These are phyloP conservation scores for Enteromius thamalakanensis DNA, from an alignment of 2,797 vertebrate species.

Conservation along the genomic window DNA sequence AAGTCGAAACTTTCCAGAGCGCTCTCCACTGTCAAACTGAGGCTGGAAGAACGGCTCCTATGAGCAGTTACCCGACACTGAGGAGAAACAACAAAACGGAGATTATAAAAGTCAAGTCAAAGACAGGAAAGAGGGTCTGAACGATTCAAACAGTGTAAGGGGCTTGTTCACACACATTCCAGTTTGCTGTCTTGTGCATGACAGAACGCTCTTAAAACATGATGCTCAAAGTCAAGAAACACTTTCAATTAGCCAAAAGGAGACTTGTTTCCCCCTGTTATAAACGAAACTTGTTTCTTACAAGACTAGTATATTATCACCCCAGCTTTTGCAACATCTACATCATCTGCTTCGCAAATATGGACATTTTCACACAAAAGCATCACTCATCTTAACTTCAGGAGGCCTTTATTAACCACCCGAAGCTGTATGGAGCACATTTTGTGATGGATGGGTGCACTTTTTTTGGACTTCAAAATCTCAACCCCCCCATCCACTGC, in stretches of 20 bases:
- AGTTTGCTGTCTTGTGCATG: background rate
- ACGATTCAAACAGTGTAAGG: background rate
- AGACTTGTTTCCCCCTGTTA: background rate
- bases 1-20: conserved; percentile 99
- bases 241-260: background rate
- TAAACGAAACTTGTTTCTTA: background rate
- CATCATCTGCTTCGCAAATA: background rate
- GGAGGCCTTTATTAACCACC: background rate
- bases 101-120: background rate
- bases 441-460: too few species aligned
- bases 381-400: background rate
- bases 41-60: conserved; percentile 93
- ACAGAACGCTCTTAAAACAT: background rate
- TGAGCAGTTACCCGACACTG: conserved; percentile 91
- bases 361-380: background rate
- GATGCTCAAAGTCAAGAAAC: background rate
- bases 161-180: background rate
- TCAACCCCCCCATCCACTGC: too few species aligned
- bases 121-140: too few species aligned
- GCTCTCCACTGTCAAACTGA: conserved; percentile 97
- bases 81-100: conserved; percentile 22
- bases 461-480: too few species aligned
- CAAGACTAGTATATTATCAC: background rate
- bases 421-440: too few species aligned
- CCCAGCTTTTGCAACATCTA: background rate